Conservation (phyloP, 2,797 vertebrate species). For the Petrocephalus sullivani region DNA sequence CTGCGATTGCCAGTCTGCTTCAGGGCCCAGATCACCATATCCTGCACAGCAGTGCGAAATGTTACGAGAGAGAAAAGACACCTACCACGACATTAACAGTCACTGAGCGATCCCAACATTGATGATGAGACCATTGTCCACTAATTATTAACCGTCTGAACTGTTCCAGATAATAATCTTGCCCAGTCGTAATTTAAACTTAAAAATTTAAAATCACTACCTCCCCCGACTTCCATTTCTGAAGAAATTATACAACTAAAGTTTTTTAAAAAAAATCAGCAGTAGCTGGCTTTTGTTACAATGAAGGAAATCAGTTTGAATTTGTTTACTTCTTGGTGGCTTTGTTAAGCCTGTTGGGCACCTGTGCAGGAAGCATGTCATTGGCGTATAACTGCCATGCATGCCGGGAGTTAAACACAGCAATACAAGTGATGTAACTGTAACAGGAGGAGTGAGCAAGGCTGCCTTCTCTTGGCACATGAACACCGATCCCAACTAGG, state of each 20-base stretch:
- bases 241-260: not conserved
- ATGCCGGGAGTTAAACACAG: not conserved
- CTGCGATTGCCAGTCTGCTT: constrained; percentile 79
- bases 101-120: not conserved
- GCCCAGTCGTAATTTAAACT: not conserved
- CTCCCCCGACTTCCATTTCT: not conserved
- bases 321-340: not conserved
- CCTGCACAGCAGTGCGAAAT: constrained; percentile 49
- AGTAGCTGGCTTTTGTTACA: not conserved
- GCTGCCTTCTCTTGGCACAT: not conserved
- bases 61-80: not conserved
- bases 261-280: not conserved
- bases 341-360: not conserved
- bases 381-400: not conserved
- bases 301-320: not conserved
- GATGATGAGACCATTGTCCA: not conserved
- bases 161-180: not conserved
- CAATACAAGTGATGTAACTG: not conserved
- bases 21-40: constrained; percentile 74
- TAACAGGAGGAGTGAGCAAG: not conserved
- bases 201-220: not conserved
- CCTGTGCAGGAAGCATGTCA: not conserved
- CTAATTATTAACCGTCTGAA: not conserved
- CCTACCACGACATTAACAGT: not conserved
- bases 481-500: not conserved